Evolutionary conservation across 2,888 invertebrate genomes (phyloP).

Genomic region (Epinotia nisella): DNA sequence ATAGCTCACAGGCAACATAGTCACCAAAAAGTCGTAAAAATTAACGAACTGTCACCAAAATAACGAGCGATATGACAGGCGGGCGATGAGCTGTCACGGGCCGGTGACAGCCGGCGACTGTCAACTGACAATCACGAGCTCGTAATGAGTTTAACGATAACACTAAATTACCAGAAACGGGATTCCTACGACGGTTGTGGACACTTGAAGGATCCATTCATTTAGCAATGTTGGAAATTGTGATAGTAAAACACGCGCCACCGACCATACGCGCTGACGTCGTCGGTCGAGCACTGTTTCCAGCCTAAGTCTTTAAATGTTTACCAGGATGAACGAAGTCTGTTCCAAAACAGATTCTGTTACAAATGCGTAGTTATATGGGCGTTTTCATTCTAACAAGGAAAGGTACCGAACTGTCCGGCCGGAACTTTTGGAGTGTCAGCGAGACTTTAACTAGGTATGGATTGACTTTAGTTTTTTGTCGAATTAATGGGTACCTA

Average conservation of each 20-base stretch:
- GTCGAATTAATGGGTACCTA: no score
- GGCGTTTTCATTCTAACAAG: no score
- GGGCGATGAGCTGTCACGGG: conserved; percentile 44
- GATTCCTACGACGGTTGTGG: neutral
- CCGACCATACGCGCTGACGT: no score
- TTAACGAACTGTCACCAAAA: conserved; percentile 52
- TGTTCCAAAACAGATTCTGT: no score
- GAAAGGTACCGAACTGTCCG: no score
- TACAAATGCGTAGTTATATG: no score
- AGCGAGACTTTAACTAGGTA: no score
- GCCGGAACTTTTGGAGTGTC: no score
- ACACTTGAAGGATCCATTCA: neutral
- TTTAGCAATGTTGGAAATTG: neutral
- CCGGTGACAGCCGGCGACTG: conserved; percentile 40
- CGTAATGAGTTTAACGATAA: conserved; percentile 44
- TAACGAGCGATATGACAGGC: conserved; percentile 47
- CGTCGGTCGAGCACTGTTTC: no score
- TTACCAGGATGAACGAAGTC: no score
- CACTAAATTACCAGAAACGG: conserved; percentile 22
- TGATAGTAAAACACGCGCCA: neutral
- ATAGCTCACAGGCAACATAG: conserved; percentile 23
- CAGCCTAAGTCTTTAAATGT: no score
- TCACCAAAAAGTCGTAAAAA: conserved; percentile 54
- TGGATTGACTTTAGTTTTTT: no score
- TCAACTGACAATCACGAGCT: conserved; percentile 50